A percentile compares a stretch with the other conserved stretches of the same genome.
Evolutionary conservation across 2,797 vertebrate genomes (phyloP).

Genomic region (Sebastes matsubarae): DNA sequence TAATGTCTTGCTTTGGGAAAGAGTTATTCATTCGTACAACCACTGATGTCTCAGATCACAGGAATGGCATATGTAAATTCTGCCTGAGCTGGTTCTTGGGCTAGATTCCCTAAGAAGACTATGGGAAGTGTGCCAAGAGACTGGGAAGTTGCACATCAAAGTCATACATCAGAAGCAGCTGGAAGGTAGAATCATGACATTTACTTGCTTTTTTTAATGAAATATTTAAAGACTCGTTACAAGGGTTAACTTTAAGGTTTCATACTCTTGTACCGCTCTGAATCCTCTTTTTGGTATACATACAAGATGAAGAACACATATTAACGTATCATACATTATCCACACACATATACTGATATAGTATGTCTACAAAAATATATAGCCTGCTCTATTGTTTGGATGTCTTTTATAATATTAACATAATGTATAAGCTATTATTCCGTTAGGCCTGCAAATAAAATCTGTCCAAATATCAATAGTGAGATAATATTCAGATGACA

Average conservation of each 20-base stretch:
- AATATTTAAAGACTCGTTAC: conserved; percentile 45
- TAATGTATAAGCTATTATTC: not conserved
- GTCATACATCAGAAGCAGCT: conserved; percentile 56
- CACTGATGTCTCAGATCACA: conserved; percentile 61
- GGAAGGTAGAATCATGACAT: conserved; percentile 49
- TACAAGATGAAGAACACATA: not conserved
- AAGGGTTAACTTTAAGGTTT: conserved; percentile 31
- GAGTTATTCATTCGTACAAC: conserved; percentile 52
- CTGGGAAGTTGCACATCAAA: conserved; percentile 59
- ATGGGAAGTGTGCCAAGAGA: conserved; percentile 48
- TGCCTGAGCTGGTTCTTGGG: conserved; percentile 43
- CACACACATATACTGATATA: not conserved
- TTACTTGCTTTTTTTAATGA: conserved; percentile 45
- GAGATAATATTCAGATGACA: not conserved
- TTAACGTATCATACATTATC: not conserved
- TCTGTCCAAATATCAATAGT: not conserved
- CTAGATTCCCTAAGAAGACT: conserved; percentile 47
- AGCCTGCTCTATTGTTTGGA: not conserved
- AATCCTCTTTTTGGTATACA: conserved; percentile 1
- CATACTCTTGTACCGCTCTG: not conserved
- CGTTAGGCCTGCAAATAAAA: not conserved
- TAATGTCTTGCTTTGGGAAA: conserved; percentile 60
- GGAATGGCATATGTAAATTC: conserved; percentile 59
- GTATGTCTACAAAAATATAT: not conserved
- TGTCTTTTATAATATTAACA: not conserved